Conservation (phyloP, 2,888 invertebrate species). For the Pocota personata region DNA sequence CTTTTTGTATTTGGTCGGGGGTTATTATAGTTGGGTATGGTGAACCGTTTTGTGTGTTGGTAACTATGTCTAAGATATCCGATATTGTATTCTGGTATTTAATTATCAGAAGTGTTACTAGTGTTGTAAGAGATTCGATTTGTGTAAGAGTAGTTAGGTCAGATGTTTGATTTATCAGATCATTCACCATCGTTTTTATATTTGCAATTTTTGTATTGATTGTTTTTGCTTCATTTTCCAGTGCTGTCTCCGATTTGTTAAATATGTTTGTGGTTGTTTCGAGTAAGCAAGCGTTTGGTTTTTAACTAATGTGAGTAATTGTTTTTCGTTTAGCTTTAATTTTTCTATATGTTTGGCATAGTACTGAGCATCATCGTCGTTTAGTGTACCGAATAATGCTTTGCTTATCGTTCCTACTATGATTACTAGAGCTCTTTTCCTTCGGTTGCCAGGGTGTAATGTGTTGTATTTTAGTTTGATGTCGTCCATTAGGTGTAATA, state of each 20-base stretch:
- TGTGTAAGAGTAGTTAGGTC: not conserved
- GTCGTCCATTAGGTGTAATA: too few relatives aligned
- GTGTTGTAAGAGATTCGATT: not conserved
- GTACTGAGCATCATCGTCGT: not conserved
- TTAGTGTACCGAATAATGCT: slow-evolving; percentile 1
- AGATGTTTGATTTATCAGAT: not conserved
- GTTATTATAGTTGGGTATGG: too few relatives aligned
- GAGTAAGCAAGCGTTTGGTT: slow-evolving; percentile 9
- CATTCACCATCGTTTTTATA: not conserved
- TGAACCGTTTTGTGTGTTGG: too few relatives aligned
- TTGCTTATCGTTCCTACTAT: not conserved
- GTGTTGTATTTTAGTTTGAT: not conserved
- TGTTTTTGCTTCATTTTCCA: not conserved
- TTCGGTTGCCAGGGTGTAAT: not conserved
- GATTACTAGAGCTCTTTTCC: not conserved
- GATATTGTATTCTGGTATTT: not conserved
- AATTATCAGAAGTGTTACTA: not conserved
- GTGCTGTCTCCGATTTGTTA: not conserved
- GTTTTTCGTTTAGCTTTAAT: not conserved
- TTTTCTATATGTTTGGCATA: slow-evolving; percentile 15
- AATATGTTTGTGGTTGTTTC: slow-evolving; percentile 5
- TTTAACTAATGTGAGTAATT: not conserved
- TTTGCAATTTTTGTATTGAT: not conserved
- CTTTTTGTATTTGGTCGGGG: too few relatives aligned
- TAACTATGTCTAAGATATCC: too few relatives aligned